A percentile compares a stretch with the other conserved stretches of the same genome.
Conservation (phyloP, 2,113 vertebrate genomes). For the Oryzias woworae region DNA sequence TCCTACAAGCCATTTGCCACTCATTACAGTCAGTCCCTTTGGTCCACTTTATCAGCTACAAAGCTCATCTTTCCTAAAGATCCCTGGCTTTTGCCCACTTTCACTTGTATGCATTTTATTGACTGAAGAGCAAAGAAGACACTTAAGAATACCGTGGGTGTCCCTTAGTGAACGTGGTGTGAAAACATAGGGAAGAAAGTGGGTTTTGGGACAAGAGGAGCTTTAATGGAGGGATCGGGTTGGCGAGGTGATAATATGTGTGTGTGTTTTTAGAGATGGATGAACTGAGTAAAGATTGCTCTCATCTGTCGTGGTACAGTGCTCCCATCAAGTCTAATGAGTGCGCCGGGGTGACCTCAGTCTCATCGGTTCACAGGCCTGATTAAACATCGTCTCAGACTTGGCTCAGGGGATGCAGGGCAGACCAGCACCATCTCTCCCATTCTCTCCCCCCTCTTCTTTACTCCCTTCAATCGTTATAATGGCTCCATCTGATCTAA, state of each 20-base stretch:
- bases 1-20: conserved; percentile 37
- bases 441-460: conserved; percentile 24
- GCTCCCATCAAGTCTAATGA: conserved; percentile 77
- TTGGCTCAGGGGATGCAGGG: conserved; percentile 52
- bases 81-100: conserved; percentile 37
- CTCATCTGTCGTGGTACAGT: conserved; percentile 68
- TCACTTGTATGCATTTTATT: conserved; percentile 24
- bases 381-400: conserved; percentile 75
- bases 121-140: conserved; percentile 33
- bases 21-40: conserved; percentile 58
- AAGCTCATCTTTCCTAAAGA: conserved; percentile 54
- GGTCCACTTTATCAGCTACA: conserved; percentile 56
- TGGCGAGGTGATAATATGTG: conserved; percentile 59
- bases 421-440: conserved; percentile 42
- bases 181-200: conserved; percentile 35
- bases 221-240: conserved; percentile 21
- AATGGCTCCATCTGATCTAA: conserved; percentile 65
- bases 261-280: conserved; percentile 76
- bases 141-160: conserved; percentile 10
- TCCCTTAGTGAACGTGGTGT: conserved; percentile 10
- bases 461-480: conserved; percentile 56
- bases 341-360: conserved; percentile 73
- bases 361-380: conserved; percentile 69
- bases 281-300: conserved; percentile 72
- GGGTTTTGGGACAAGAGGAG: conserved; percentile 24